Evolutionary conservation across 2,797 vertebrate species (phyloP), one percentile per base, ranked within the genome.

Genomic region (Pipistrellus pygmaeus): DNA sequence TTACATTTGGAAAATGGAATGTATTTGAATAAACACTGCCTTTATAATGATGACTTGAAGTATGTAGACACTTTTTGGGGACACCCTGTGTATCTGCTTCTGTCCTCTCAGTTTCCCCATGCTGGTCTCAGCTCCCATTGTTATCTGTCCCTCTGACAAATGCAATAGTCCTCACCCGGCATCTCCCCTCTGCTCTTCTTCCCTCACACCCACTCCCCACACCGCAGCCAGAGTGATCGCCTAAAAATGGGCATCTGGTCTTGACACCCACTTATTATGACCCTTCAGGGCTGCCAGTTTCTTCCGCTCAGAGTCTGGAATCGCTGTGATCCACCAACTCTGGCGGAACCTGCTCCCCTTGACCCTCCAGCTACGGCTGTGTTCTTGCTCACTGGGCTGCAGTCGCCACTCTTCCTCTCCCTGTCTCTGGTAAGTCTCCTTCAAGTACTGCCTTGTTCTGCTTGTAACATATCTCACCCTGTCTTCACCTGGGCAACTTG

Each of bases 291-390:
- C 48, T 64, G 20, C 30, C n/a, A 46, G 30, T 38, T 48, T 69
- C 64, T 85, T 84, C 68, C 10, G 27, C 35, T 41, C 44, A 32
- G 78, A 57, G 23, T 60, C 57, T 60, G 38, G 84, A 46, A 53
- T 21, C 23, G 0, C 21, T 0, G 0, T 6, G 11, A 8, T 53
- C 35, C 5, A 13, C 38, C 18, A 46, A 51, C 8, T 41, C 73
- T 48, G 18, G 1, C 2, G 6, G 38, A 80, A 30, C 15, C 25
- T 46, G 18, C 15, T 57, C 6, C 21, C 73, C 85, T 20, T 23
- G 27, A 23, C 10, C 7, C 12, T 64, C 14, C 64, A 27, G 21
- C 21, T 27, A 38, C 10, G 18, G 23, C 1, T 2, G 17, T 9
- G 18, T 32, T 32, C 18, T 86, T 44, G 27, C 7, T 51, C 20